Evolutionary conservation across 2,797 vertebrate species (phyloP), one percentile per base, ranked within the genome.

Genomic region (Sternarchorhynchus goeldii): DNA sequence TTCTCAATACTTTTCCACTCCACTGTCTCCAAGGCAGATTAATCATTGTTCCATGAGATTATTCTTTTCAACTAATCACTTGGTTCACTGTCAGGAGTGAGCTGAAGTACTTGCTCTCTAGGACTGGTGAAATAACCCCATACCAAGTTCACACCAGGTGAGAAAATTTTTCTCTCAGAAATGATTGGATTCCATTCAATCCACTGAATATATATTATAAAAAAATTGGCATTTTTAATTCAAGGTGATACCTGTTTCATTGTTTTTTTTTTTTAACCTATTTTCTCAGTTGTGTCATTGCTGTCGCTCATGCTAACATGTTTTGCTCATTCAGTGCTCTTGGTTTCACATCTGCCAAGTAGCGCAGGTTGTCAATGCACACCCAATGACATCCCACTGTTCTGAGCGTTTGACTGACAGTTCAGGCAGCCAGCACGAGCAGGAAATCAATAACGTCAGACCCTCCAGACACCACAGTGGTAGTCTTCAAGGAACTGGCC

Each of bases 371-470:
- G 91, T 93, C 92, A 93, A 88, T 91, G 93, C 91, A 93, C 92
- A 94, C 90, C 92, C 93, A 84, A 88, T 94, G 92, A 93, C 94
- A 95, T 95, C 92, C 95, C 94, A 92, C 91, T 94, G 94, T 95
- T 95, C 93, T 94, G 89, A 90, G 86, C 90, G 25, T 85, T 89
- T 94, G 94, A 96, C 86, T 96, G 94, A 95, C 95, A 96, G 93
- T 93, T 90, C 88, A 94, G 93, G 93, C 91, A 92, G 92, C 89
- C 92, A 86, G 90, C 89, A 85, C 84, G 77, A 95, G 92, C 91
- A 95, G 95, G 93, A 96, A 96, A 95, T 96, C 94, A 93, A 92
- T 96, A 95, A 93, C 83, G 87, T 87, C 92, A 92, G 93, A 94
- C 93, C 81, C 93, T 94, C 92, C 87, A 93, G 91, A 94, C 91